Percentiles rank a stretch among this genome's conserved stretches.
Evolutionary conservation across 2,888 invertebrate species (phyloP).

Genomic region (Coenonympha glycerion): DNA sequence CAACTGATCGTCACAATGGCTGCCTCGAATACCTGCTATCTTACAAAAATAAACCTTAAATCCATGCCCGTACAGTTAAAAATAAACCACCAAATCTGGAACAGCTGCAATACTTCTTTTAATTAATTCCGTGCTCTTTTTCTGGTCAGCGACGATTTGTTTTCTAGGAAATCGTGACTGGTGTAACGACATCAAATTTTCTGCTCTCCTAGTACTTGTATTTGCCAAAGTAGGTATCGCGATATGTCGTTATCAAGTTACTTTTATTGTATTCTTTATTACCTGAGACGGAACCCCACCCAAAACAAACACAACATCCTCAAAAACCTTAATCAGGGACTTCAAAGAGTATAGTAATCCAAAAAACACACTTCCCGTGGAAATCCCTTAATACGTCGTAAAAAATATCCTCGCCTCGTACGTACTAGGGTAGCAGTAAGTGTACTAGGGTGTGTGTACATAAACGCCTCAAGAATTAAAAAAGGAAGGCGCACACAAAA

Average conservation of each 20-base stretch:
- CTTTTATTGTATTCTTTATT: constrained; percentile 20
- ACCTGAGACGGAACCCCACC: constrained; percentile 20
- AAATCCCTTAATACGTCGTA: constrained; percentile 61
- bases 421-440: constrained; percentile 31
- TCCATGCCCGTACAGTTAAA: constrained; percentile 13
- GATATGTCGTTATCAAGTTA: background rate
- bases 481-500: constrained; percentile 53
- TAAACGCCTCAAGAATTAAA: constrained; percentile 69
- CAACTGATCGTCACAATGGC: constrained; percentile 27
- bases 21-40: constrained; percentile 2
- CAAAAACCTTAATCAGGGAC: constrained; percentile 53
- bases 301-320: constrained; percentile 65
- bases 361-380: constrained; percentile 61
- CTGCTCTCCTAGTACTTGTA: constrained; percentile 4
- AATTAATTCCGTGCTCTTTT: constrained; percentile 58
- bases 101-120: constrained; percentile 48
- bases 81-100: constrained; percentile 20
- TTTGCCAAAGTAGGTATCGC: background rate
- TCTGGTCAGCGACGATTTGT: constrained; percentile 48
- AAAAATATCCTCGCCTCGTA: constrained; percentile 46
- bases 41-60: constrained; percentile 11
- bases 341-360: constrained; percentile 67
- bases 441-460: constrained; percentile 56
- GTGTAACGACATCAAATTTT: constrained; percentile 50
- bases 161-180: constrained; percentile 50